phyloP scores from a whole-genome alignment of 2,797 vertebrate genomes.

The Gephyroberyx darwinii region DNA sequence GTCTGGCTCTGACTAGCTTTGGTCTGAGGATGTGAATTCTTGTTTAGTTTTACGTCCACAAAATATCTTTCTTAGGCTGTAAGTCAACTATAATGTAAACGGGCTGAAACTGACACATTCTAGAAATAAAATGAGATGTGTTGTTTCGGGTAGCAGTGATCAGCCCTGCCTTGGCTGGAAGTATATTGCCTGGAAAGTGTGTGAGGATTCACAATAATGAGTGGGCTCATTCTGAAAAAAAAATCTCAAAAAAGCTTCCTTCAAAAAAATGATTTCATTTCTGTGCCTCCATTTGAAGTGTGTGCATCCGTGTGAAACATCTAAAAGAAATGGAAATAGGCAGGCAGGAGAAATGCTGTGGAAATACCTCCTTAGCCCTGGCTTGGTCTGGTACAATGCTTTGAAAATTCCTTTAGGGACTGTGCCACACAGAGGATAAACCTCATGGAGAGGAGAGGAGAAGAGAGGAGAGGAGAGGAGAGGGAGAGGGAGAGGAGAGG shows the following conservation, averaged over 20 bases:
- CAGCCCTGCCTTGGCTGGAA: conserved; percentile 5
- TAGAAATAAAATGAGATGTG: conserved; percentile 16
- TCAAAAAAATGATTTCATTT: conserved; percentile 36
- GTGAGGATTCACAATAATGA: conserved; percentile 49
- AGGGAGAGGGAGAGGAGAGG: conserved; percentile 11
- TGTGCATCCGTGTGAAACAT: conserved; percentile 17
- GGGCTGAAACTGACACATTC: conserved; percentile 28
- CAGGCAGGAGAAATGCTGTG: conserved; percentile 23
- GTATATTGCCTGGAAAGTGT: conserved; percentile 28
- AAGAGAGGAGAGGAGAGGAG: background rate
- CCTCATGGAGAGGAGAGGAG: conserved; percentile 6
- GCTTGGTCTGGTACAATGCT: conserved; percentile 28
- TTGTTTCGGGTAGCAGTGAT: background rate
- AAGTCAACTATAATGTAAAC: conserved; percentile 8
- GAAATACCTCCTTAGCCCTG: conserved; percentile 33
- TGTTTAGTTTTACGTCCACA: conserved; percentile 17
- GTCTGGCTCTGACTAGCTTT: background rate
- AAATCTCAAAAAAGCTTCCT: conserved; percentile 27
- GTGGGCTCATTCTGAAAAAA: conserved; percentile 13
- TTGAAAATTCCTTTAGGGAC: conserved; percentile 36
- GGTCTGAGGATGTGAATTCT: background rate
- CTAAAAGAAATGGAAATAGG: conserved; percentile 46
- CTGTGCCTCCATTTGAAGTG: conserved; percentile 34
- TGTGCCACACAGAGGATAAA: conserved; percentile 4
- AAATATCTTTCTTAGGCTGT: conserved; percentile 5